Evolutionary conservation across 2,888 invertebrate genomes (phyloP).

Genomic region (Apodemia hepburni): DNA sequence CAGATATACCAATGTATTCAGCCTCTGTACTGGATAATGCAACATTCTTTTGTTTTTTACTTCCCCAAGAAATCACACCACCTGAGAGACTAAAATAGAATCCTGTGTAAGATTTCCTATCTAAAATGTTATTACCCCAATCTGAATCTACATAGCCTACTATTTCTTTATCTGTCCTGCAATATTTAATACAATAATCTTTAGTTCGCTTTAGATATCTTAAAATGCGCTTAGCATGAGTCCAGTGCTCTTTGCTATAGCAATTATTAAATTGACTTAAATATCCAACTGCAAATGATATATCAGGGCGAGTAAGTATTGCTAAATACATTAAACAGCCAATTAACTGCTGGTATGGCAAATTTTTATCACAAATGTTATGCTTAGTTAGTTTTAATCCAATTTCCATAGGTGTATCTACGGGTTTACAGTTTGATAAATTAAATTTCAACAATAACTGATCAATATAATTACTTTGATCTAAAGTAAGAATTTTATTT

Average conservation of each 20-base stretch:
- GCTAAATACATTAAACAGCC: slow-evolving; percentile 28
- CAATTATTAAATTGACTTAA: slow-evolving; percentile 29
- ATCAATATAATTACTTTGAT: slow-evolving; percentile 26
- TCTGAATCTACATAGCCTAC: slow-evolving; percentile 25
- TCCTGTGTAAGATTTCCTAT: slow-evolving; percentile 28
- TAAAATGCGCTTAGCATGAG: slow-evolving; percentile 24
- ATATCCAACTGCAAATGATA: slow-evolving; percentile 23
- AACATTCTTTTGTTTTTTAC: slow-evolving; percentile 24
- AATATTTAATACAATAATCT: slow-evolving; percentile 23
- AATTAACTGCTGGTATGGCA: slow-evolving; percentile 24
- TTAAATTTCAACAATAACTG: slow-evolving; percentile 26
- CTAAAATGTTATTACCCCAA: slow-evolving; percentile 23
- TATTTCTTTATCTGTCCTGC: slow-evolving; percentile 15
- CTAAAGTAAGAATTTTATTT: slow-evolving; percentile 25
- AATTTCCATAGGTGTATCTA: slow-evolving; percentile 26
- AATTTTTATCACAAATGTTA: slow-evolving; percentile 22
- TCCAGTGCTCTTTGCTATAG: slow-evolving; percentile 25
- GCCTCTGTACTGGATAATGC: slow-evolving; percentile 22
- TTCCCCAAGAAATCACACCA: slow-evolving; percentile 24
- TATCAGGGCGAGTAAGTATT: slow-evolving; percentile 25
- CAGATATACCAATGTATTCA: neutral
- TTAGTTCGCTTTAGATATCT: slow-evolving; percentile 24
- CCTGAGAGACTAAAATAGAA: slow-evolving; percentile 22
- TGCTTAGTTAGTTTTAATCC: slow-evolving; percentile 22
- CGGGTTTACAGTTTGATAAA: slow-evolving; percentile 24